These are phyloP conservation scores for Eumacrocentrus americanus DNA, from an alignment of 2,888 invertebrate genomes.

Conservation along the genomic window DNA sequence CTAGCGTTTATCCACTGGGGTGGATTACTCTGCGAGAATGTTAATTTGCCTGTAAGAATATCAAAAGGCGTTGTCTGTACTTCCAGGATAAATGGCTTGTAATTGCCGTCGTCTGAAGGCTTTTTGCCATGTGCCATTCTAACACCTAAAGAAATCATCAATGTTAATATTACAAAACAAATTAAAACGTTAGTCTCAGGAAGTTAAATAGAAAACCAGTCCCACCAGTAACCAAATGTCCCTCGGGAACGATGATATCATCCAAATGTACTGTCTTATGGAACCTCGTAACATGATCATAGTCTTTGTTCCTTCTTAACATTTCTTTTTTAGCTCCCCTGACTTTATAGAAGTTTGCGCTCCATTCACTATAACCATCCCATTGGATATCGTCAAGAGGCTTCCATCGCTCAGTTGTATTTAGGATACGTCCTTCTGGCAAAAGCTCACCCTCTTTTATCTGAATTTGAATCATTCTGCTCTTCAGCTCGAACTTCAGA, in stretches of 20 bases:
- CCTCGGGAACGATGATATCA: not conserved
- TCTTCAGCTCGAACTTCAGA: not conserved
- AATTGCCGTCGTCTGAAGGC: not conserved
- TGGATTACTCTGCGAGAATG: not conserved
- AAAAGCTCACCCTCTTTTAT: not conserved
- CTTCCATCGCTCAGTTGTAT: not conserved
- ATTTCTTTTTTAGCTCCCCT: not conserved
- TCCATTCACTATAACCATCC: not conserved
- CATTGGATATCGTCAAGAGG: not conserved
- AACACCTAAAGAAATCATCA: slow-evolving; percentile 7
- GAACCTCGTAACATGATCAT: not conserved
- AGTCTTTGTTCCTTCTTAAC: not conserved
- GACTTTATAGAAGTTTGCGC: not conserved
- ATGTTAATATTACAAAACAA: not conserved
- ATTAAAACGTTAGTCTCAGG: not conserved
- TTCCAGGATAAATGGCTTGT: not conserved
- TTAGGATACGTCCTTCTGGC: not conserved
- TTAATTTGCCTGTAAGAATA: not conserved
- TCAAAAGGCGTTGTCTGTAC: not conserved
- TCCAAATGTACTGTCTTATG: not conserved
- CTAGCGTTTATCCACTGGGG: not conserved
- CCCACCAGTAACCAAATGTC: not conserved
- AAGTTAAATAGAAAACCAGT: not conserved
- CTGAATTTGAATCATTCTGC: not conserved
- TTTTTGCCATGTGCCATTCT: not conserved